Evolutionary conservation across 2,797 vertebrate species (phyloP).

Genomic region (Luscinia megarhynchos): DNA sequence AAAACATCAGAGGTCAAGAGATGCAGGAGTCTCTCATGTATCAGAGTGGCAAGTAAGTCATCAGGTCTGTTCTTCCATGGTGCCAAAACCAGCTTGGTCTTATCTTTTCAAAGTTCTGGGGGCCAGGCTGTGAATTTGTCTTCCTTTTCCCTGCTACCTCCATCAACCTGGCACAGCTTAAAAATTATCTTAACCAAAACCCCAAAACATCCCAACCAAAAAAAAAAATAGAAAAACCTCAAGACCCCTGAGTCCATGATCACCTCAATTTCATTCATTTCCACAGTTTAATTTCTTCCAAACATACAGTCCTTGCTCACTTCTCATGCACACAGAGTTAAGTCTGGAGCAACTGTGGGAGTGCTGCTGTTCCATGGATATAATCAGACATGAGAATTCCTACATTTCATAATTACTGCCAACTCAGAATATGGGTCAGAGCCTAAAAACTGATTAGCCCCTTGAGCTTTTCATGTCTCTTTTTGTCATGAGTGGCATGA

Average conservation of each 20-base stretch:
- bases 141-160: background rate
- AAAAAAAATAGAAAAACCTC: rapidly evolving
- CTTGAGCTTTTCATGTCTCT: conserved; percentile 57
- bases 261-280: background rate
- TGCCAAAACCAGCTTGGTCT: background rate
- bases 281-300: background rate
- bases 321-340: background rate
- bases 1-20: background rate
- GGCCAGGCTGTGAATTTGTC: background rate
- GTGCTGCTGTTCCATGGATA: background rate
- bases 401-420: conserved; percentile 6
- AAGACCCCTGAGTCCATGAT: background rate
- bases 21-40: background rate
- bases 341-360: background rate
- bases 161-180: background rate
- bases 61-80: background rate
- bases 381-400: background rate
- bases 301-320: background rate
- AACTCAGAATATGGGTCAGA: conserved; percentile 62
- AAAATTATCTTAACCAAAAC: background rate
- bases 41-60: background rate
- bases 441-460: conserved; percentile 55
- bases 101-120: background rate
- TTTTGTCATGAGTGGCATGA: conserved; percentile 37
- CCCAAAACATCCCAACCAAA: rapidly evolving